Percentiles rank a stretch among this genome's conserved stretches.
Evolutionary conservation across 2,797 vertebrate species (phyloP).

Genomic region (Acanthurus lineatus): DNA sequence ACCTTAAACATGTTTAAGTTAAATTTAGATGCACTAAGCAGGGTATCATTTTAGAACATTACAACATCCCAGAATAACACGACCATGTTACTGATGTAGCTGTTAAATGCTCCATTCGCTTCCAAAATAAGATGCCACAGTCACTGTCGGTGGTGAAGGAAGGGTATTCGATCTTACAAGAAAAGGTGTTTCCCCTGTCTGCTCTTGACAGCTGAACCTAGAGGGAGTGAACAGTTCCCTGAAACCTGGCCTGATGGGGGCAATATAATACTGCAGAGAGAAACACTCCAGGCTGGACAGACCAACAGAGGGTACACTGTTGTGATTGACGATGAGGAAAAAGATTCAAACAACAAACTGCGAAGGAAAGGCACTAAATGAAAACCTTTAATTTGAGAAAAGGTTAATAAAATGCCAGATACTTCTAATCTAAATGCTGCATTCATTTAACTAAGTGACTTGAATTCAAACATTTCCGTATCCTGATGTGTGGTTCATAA

Average conservation of each 20-base stretch:
- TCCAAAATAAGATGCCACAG: background rate
- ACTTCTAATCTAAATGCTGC: background rate
- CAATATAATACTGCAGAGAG: conserved; percentile 22
- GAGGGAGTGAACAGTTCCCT: background rate
- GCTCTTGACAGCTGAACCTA: background rate
- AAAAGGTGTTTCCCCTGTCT: background rate
- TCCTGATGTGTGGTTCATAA: background rate
- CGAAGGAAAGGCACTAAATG: background rate
- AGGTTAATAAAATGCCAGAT: background rate
- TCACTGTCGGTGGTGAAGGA: background rate
- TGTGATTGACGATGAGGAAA: conserved; percentile 3
- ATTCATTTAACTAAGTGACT: background rate
- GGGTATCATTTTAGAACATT: conserved; percentile 14
- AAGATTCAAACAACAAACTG: conserved; percentile 1
- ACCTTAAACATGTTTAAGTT: conserved; percentile 28
- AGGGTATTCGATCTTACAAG: background rate
- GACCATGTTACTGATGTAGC: background rate
- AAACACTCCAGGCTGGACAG: conserved; percentile 10
- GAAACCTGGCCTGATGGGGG: background rate
- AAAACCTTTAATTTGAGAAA: background rate
- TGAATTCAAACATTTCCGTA: conserved; percentile 14
- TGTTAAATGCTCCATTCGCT: conserved; percentile 4
- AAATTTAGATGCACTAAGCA: conserved; percentile 39
- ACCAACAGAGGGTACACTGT: conserved; percentile 5
- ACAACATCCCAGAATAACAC: conserved; percentile 35